Percentiles rank a stretch among this genome's conserved stretches.
phyloP scores from a whole-genome alignment of 2,797 vertebrate genomes.

The Peromyscus aztecus region DNA sequence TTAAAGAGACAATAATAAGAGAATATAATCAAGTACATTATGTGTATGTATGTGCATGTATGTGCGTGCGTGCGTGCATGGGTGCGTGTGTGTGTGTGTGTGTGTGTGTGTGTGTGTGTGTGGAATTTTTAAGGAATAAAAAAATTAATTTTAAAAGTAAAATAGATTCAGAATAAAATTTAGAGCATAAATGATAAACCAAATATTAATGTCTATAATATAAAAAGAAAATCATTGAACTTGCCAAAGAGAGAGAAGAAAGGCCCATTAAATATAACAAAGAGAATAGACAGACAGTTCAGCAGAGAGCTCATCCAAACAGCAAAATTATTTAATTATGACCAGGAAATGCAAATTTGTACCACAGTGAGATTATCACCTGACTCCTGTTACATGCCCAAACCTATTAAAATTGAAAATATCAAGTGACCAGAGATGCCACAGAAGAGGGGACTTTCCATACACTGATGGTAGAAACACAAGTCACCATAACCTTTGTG shows the following conservation, averaged over 20 bases:
- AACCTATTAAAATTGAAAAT: neutral
- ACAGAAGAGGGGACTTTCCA: neutral
- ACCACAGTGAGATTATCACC: neutral
- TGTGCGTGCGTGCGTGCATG: neutral
- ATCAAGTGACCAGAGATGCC: neutral
- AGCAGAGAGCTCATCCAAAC: constrained; percentile 3
- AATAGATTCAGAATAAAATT: neutral
- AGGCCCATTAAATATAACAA: neutral
- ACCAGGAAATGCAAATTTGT: constrained; percentile 11
- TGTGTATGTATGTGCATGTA: neutral
- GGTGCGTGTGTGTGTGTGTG: neutral
- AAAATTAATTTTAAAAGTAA: neutral
- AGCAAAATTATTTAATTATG: constrained; percentile 48
- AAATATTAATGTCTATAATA: neutral
- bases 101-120: neutral
- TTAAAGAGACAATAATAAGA: neutral
- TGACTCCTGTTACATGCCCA: neutral
- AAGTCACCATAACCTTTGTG: neutral
- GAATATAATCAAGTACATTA: neutral
- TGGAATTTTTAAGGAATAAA: neutral
- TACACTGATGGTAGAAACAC: neutral
- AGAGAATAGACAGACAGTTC: neutral
- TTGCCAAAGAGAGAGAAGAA: neutral
- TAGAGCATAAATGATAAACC: neutral
- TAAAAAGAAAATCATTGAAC: neutral